Evolutionary conservation across 2,113 vertebrate species (phyloP).

Genomic region (Stictonetta naevosa): DNA sequence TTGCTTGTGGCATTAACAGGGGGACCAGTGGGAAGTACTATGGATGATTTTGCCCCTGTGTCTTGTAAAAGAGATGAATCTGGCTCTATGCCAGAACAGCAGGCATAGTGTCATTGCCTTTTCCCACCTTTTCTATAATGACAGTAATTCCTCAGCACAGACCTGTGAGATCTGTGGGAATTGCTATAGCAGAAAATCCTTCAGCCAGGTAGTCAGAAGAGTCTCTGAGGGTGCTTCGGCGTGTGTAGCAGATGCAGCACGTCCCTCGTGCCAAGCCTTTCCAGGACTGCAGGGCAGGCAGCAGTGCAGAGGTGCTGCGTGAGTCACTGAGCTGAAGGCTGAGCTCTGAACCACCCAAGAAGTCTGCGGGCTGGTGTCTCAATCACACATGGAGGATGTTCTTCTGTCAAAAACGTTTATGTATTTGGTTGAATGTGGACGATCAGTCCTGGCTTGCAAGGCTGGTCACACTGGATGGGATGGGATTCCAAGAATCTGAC

Average conservation of each 20-base stretch:
- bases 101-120: neutral
- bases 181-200: neutral
- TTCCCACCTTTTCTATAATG: neutral
- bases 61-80: neutral
- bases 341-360: neutral
- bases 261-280: neutral
- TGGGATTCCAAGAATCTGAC: neutral
- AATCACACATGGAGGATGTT: fast-evolving
- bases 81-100: neutral
- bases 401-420: neutral
- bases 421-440: neutral
- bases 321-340: neutral
- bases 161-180: neutral
- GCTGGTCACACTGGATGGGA: neutral
- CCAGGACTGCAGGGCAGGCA: neutral
- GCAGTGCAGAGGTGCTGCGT: neutral
- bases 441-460: neutral
- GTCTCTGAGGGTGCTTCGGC: neutral
- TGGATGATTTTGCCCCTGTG: neutral
- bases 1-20: fast-evolving
- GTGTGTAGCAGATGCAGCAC: neutral
- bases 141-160: neutral
- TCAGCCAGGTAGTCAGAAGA: neutral
- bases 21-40: neutral
- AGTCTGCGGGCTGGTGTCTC: neutral